Conservation (phyloP, 2,113 vertebrate species). For the Scatophagus argus region DNA sequence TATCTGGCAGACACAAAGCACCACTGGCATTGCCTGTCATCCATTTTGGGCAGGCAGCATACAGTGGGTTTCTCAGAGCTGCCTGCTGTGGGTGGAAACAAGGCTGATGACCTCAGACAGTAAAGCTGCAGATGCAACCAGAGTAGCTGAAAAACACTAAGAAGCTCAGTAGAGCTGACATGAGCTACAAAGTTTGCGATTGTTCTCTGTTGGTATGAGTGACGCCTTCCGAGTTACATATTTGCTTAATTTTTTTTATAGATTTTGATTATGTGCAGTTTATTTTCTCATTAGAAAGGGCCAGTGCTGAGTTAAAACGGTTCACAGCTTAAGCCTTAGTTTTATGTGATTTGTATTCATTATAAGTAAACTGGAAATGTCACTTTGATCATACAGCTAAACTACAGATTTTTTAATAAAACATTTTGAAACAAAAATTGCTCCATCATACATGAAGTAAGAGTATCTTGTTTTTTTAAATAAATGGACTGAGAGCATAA, state of each 20-base stretch:
- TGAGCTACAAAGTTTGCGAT: neutral
- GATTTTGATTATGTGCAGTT: neutral
- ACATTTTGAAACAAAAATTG: neutral
- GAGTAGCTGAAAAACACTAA: neutral
- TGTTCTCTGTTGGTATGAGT: neutral
- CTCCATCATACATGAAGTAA: neutral
- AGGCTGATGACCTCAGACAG: too few relatives aligned
- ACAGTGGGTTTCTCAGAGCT: too few relatives aligned
- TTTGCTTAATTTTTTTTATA: too few relatives aligned
- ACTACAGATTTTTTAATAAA: neutral
- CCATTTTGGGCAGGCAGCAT: too few relatives aligned
- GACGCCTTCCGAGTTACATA: too few relatives aligned
- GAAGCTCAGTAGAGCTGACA: neutral
- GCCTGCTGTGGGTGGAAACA: too few relatives aligned
- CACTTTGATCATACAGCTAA: neutral
- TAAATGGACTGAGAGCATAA: neutral
- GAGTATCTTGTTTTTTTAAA: neutral
- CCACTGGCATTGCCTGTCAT: too few relatives aligned
- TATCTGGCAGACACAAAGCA: too few relatives aligned
- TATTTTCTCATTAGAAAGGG: neutral
- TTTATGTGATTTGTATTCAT: neutral
- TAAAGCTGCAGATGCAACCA: too few relatives aligned
- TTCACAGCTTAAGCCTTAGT: neutral
- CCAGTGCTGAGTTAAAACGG: neutral
- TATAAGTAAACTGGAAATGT: neutral